Evolutionary conservation across 1,140 invertebrate genomes (phyloP).

Genomic region (Cyclargus thomasi): DNA sequence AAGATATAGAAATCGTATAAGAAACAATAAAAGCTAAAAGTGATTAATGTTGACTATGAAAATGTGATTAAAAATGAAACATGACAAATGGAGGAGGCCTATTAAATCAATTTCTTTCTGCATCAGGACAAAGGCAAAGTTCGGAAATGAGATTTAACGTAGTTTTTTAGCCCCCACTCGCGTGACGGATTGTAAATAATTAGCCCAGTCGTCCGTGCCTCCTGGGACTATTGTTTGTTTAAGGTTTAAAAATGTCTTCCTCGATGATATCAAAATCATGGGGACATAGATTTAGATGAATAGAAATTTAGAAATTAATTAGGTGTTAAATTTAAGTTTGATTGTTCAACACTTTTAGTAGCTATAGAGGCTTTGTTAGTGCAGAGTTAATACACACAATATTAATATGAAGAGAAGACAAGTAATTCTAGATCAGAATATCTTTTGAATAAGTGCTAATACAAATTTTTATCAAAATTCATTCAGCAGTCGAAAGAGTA

Average conservation of each 20-base stretch:
- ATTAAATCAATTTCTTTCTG: conserved; percentile 43
- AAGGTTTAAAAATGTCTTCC: conserved; percentile 45
- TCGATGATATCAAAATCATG: conserved; percentile 19
- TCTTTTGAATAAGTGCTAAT: too few species aligned
- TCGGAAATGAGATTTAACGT: conserved; percentile 66
- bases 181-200: conserved; percentile 69
- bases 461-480: too few species aligned
- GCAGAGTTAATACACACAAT: too few species aligned
- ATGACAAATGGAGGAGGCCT: conserved; percentile 38
- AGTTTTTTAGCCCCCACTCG: conserved; percentile 47
- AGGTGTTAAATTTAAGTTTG: too few species aligned
- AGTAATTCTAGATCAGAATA: too few species aligned
- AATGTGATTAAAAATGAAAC: conserved; percentile 24
- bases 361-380: too few species aligned
- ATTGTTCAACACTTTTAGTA: too few species aligned
- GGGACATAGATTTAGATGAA: neutral
- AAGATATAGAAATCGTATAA: too few species aligned
- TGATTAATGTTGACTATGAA: neutral
- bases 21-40: neutral
- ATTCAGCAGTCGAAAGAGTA: too few species aligned
- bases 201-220: conserved; percentile 57
- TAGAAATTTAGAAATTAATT: neutral
- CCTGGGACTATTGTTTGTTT: conserved; percentile 60
- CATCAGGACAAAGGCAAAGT: conserved; percentile 46
- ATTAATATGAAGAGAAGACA: too few species aligned